Evolutionary conservation across 2,888 invertebrate genomes (phyloP).

Genomic region (Metellina segmentata): DNA sequence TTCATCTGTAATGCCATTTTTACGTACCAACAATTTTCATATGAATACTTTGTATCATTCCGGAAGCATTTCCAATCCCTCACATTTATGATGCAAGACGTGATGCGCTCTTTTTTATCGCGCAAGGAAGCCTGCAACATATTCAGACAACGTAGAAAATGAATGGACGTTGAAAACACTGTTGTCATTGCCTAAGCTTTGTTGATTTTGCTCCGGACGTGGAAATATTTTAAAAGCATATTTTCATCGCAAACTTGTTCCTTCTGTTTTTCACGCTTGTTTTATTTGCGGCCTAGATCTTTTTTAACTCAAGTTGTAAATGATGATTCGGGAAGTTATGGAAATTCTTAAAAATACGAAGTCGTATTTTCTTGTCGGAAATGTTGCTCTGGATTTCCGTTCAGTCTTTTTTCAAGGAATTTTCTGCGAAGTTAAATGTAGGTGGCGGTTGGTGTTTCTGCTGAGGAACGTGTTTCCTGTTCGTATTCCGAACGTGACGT

Average conservation of each 20-base stretch:
- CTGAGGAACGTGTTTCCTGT: too few relatives aligned
- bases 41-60: not conserved
- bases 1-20: constrained; percentile 3
- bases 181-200: not conserved
- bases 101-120: not conserved
- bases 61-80: not conserved
- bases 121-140: not conserved
- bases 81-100: too few relatives aligned
- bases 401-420: too few relatives aligned
- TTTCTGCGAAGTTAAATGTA: too few relatives aligned
- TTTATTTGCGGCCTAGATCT: not conserved
- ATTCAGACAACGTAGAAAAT: not conserved
- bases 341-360: too few relatives aligned
- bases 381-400: too few relatives aligned
- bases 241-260: not conserved
- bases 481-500: too few relatives aligned
- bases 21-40: not conserved
- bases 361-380: too few relatives aligned
- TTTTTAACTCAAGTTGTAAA: too few relatives aligned
- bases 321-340: too few relatives aligned
- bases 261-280: not conserved
- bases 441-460: too few relatives aligned
- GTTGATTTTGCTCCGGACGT: not conserved
- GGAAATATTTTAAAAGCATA: not conserved
- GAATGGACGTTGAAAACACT: not conserved